These are phyloP conservation scores for Rotaria sp. DNA, from an alignment of 2,888 invertebrate species.

Conservation along the genomic window DNA sequence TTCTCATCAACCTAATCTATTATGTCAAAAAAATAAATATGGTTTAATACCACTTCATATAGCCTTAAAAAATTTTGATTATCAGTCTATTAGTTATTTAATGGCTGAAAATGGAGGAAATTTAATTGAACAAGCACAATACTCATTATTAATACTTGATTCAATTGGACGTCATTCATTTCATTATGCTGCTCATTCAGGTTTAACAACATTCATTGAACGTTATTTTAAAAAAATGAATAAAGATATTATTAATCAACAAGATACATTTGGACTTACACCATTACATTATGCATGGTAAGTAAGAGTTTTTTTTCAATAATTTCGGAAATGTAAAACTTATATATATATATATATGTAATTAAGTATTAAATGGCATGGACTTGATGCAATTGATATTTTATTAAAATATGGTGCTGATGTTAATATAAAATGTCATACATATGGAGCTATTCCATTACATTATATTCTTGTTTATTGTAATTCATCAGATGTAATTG, in stretches of 20 bases:
- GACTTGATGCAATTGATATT: background rate
- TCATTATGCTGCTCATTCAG: background rate
- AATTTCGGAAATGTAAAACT: too few species aligned
- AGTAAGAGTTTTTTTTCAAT: background rate
- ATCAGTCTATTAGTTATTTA: background rate
- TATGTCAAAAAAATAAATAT: conserved; percentile 1
- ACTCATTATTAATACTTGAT: background rate
- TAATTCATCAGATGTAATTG: conserved; percentile 11
- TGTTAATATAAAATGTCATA: background rate
- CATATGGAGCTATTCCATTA: background rate
- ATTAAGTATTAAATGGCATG: conserved; percentile 13
- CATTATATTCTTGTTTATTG: conserved; percentile 29
- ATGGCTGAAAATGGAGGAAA: background rate
- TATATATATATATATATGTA: too few species aligned
- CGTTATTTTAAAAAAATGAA: background rate
- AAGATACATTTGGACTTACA: conserved; percentile 16
- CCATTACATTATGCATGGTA: conserved; percentile 27
- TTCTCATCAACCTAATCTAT: background rate
- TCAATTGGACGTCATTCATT: background rate
- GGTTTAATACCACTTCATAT: background rate
- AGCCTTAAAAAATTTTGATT: background rate
- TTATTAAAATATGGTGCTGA: background rate
- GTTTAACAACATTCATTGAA: background rate
- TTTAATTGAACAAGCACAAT: background rate
- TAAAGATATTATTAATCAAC: conserved; percentile 5